These are phyloP conservation scores for Oegoconia quadripuncta DNA, from an alignment of 2,888 invertebrate genomes.

Conservation along the genomic window DNA sequence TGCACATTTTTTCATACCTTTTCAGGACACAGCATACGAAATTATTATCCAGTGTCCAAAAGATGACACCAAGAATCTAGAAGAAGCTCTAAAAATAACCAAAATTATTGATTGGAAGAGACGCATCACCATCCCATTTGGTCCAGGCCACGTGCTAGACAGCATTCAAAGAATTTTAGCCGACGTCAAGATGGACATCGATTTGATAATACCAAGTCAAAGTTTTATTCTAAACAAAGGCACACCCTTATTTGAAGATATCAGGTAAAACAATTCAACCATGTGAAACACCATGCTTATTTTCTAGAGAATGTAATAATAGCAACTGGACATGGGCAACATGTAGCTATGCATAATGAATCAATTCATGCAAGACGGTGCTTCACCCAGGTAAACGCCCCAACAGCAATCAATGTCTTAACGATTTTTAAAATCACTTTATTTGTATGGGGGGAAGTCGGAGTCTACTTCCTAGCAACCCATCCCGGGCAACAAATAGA, in stretches of 20 bases:
- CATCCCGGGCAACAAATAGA: no score
- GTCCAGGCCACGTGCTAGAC: conserved; percentile 29
- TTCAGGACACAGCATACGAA: conserved; percentile 39
- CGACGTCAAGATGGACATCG: conserved; percentile 23
- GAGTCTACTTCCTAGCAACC: no score
- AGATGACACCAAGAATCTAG: conserved; percentile 35
- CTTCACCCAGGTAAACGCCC: no score
- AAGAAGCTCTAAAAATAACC: conserved; percentile 39
- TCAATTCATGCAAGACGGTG: no score
- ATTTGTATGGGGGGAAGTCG: no score
- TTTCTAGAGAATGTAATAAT: conserved; percentile 15
- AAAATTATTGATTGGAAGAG: conserved; percentile 43
- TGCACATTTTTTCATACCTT: neutral
- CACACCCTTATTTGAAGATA: conserved; percentile 23
- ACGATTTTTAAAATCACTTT: no score
- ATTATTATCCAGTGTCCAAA: conserved; percentile 40
- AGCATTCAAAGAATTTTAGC: conserved; percentile 25
- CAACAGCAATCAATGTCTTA: no score
- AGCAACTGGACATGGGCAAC: neutral
- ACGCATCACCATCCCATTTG: conserved; percentile 30
- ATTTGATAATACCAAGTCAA: conserved; percentile 17
- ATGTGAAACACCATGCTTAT: neutral
- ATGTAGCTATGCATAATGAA: no score
- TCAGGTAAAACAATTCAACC: conserved; percentile 25
- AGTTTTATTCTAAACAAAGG: conserved; percentile 31